phyloP scores from a whole-genome alignment of 2,888 invertebrate genomes.

The Brachynemurus nebulosus region DNA sequence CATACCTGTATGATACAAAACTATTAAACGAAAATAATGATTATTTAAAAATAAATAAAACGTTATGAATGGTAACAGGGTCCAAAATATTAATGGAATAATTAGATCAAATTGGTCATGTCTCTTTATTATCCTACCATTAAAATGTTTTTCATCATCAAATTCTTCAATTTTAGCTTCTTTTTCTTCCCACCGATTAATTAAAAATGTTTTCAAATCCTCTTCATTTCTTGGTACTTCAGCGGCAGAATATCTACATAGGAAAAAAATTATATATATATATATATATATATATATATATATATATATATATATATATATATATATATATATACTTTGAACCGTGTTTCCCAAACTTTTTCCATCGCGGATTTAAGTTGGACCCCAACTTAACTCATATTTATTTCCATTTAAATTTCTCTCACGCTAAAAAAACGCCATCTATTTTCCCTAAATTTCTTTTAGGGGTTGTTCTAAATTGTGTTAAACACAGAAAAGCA shows the following conservation, averaged over 20 bases:
- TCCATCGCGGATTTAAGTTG: no score
- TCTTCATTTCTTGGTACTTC: slow-evolving; percentile 43
- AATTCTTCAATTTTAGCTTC: slow-evolving; percentile 46
- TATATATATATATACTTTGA: no score
- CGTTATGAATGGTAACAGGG: slow-evolving; percentile 37
- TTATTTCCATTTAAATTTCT: no score
- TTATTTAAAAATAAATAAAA: slow-evolving; percentile 33
- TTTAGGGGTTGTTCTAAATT: no score
- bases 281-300: no score
- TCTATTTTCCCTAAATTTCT: no score
- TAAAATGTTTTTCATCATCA: slow-evolving; percentile 37
- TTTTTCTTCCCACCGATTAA: slow-evolving; percentile 50
- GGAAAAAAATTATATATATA: slow-evolving; percentile 7
- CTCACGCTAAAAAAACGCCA: no score
- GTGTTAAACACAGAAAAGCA: no score
- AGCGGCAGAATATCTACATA: slow-evolving; percentile 41
- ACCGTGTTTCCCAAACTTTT: no score
- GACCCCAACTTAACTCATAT: no score
- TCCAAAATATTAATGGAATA: slow-evolving; percentile 52
- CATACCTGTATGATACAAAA: slow-evolving; percentile 38
- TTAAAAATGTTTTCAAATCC: slow-evolving; percentile 46
- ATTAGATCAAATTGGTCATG: slow-evolving; percentile 30
- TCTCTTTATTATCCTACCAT: slow-evolving; percentile 25
- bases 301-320: no score
- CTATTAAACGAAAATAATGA: slow-evolving; percentile 37